Conservation (phyloP, 2,888 invertebrate species). For the Eupelmus urozonus region DNA sequence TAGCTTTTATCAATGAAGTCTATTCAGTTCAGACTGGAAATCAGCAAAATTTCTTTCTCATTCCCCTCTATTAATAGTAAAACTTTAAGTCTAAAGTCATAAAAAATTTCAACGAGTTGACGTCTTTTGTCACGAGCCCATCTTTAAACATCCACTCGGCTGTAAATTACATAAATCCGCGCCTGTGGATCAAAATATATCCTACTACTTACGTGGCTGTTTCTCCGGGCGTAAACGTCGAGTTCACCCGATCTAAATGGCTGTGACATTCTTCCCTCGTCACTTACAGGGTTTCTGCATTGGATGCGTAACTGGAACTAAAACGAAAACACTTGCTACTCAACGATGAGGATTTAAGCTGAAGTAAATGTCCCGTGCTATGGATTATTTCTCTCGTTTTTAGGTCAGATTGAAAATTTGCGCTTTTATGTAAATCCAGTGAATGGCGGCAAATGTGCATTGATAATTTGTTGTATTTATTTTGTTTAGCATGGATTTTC, state of each 20-base stretch:
- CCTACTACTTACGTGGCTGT: no score
- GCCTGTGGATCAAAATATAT: no score
- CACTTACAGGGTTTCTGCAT: slow-evolving; percentile 16
- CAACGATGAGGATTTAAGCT: neutral
- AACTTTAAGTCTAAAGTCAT: no score
- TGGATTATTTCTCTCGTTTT: neutral
- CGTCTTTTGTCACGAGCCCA: neutral
- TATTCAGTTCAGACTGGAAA: no score
- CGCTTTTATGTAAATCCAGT: no score
- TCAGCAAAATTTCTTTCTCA: no score
- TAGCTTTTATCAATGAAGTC: no score
- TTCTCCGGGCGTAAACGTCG: no score
- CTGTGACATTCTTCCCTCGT: slow-evolving; percentile 10
- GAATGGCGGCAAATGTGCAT: no score
- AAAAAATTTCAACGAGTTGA: neutral
- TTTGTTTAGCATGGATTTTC: neutral
- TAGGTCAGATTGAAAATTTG: no score
- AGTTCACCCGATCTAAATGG: neutral
- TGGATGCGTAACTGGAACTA: neutral
- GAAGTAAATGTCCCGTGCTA: neutral
- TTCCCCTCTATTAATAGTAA: no score
- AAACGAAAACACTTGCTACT: slow-evolving; percentile 17
- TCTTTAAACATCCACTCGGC: neutral
- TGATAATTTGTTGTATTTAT: no score
- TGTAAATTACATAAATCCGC: slow-evolving; percentile 14